Evolutionary conservation across 2,888 invertebrate species (phyloP).

Genomic region (Philonicus albiceps): DNA sequence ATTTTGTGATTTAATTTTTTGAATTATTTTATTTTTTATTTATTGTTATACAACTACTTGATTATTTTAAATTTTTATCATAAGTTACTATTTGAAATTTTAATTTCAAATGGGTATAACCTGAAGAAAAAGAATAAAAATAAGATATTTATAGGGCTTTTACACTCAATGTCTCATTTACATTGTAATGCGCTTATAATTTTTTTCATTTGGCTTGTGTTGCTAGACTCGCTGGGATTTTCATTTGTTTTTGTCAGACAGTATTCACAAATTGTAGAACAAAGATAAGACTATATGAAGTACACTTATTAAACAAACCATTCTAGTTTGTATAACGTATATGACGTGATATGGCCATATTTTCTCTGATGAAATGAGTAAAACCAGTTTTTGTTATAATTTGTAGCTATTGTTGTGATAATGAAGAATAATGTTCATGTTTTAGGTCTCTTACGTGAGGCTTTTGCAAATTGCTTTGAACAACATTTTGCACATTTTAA

Average conservation of each 20-base stretch:
- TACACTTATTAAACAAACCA: neutral
- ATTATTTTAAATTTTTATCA: too few species aligned
- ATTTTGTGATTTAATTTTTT: too few species aligned
- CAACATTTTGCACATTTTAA: neutral
- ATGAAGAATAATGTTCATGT: neutral
- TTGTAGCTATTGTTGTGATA: neutral
- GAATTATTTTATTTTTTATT: too few species aligned
- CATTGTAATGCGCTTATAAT: neutral
- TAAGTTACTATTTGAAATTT: too few species aligned
- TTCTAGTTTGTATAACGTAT: neutral
- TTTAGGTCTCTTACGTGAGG: neutral
- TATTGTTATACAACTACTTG: too few species aligned
- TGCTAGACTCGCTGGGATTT: too few species aligned
- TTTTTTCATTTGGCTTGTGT: too few species aligned
- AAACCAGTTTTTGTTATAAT: neutral
- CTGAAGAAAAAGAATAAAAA: too few species aligned
- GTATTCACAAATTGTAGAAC: neutral
- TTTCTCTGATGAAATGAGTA: neutral
- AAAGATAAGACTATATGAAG: neutral
- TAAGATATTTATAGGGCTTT: too few species aligned
- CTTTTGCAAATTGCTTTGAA: neutral
- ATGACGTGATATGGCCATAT: neutral
- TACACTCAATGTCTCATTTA: neutral
- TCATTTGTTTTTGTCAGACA: neutral
- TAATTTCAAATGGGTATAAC: too few species aligned